These are phyloP conservation scores for Daubentonia madagascariensis DNA, from an alignment of 2,113 vertebrate species.

Conservation along the genomic window DNA sequence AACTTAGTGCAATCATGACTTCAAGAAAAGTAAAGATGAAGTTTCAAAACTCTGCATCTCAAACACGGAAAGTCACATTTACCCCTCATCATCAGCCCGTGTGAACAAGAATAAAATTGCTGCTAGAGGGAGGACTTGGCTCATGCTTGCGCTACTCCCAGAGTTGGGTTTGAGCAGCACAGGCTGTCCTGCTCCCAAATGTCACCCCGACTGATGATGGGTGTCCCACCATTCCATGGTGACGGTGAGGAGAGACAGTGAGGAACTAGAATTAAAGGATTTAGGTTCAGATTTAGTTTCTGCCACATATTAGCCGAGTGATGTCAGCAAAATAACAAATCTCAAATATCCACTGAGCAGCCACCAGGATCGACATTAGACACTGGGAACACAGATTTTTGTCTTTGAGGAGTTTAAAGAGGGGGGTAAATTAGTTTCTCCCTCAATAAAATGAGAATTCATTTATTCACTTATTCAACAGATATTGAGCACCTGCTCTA, in stretches of 20 bases:
- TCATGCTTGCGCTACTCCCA: not conserved
- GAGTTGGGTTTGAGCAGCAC: not conserved
- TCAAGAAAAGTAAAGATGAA: not conserved
- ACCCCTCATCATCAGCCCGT: not conserved
- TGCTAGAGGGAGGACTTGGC: not conserved
- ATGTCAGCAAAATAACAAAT: not conserved
- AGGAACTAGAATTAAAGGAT: not conserved
- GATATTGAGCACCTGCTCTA: not conserved
- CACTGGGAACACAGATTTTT: no score
- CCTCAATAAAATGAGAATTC: not conserved
- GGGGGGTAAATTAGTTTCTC: not conserved
- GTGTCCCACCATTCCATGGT: not conserved
- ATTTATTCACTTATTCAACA: not conserved
- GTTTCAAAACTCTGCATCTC: not conserved
- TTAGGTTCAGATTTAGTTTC: not conserved
- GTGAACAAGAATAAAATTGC: not conserved
- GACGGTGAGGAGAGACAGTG: accelerated
- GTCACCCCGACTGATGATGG: not conserved
- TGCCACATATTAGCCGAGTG: accelerated
- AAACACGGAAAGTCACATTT: not conserved
- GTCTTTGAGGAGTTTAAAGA: not conserved
- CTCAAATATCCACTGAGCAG: not conserved
- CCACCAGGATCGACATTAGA: not conserved
- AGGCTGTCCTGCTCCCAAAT: not conserved
- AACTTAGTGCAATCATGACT: not conserved